phyloP scores from a whole-genome alignment of 2,797 vertebrate genomes.

The Brachyrhaphis roseni region DNA sequence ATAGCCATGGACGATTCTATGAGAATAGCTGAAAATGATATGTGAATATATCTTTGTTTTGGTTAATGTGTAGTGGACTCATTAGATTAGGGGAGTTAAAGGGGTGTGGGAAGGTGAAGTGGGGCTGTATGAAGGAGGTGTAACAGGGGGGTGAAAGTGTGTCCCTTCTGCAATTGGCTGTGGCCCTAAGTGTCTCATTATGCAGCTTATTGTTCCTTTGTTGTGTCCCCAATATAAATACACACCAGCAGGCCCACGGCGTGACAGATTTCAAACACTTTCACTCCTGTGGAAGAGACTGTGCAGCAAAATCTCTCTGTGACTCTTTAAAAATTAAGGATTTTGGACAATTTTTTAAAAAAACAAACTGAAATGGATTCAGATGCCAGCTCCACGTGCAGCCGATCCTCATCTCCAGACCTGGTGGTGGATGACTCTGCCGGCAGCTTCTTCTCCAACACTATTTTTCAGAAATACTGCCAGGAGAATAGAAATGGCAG shows the following conservation, averaged over 20 bases:
- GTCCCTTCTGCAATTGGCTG: constrained; percentile 85
- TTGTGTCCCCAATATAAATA: constrained; percentile 80
- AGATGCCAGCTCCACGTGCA: constrained; percentile 80
- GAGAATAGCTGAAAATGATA: constrained; percentile 49
- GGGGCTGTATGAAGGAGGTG: constrained; percentile 65
- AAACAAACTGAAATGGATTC: constrained; percentile 80
- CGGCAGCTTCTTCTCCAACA: constrained; percentile 77
- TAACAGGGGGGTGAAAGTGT: constrained; percentile 74
- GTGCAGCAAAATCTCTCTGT: constrained; percentile 25
- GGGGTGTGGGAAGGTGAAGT: constrained; percentile 66
- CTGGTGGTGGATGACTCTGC: constrained; percentile 76
- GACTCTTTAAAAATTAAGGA: constrained; percentile 28
- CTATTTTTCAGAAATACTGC: constrained; percentile 81
- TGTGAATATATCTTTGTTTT: constrained; percentile 53
- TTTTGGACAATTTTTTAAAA: constrained; percentile 6
- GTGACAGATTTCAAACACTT: constrained; percentile 67
- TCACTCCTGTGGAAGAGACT: constrained; percentile 56
- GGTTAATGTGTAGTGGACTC: constrained; percentile 68
- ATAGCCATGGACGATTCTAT: constrained; percentile 27
- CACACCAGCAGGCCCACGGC: constrained; percentile 65
- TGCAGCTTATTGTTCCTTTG: constrained; percentile 87
- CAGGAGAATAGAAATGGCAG: constrained; percentile 52
- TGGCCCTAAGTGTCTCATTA: constrained; percentile 83
- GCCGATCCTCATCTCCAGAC: constrained; percentile 85
- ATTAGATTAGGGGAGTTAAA: constrained; percentile 49